These are phyloP conservation scores for Cyaniris semiargus DNA, from an alignment of 2,888 invertebrate genomes.

Conservation along the genomic window DNA sequence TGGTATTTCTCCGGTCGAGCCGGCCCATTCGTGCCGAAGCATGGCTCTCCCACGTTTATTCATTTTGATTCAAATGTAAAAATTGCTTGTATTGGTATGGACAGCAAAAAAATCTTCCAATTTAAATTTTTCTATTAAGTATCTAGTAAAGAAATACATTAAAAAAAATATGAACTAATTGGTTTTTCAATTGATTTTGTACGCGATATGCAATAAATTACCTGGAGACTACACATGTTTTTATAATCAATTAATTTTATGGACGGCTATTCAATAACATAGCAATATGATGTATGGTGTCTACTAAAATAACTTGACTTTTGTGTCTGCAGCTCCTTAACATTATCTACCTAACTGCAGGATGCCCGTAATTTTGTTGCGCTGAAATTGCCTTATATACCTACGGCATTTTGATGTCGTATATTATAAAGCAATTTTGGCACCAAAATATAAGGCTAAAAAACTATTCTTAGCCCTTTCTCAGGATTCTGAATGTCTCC, in stretches of 20 bases:
- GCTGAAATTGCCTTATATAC: background rate
- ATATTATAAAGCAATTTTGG: no score
- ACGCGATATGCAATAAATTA: background rate
- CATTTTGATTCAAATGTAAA: no score
- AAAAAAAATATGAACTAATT: background rate
- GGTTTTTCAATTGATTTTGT: background rate
- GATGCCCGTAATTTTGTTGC: background rate
- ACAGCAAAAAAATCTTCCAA: background rate
- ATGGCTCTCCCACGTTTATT: no score
- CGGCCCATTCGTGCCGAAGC: no score
- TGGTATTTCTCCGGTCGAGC: no score
- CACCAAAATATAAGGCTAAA: no score
- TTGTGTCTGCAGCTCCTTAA: no score
- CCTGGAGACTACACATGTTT: background rate
- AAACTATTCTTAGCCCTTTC: background rate
- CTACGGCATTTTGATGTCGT: background rate
- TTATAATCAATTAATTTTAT: background rate
- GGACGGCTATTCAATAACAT: background rate
- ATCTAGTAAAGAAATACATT: background rate
- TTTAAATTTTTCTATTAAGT: background rate
- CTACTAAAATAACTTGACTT: background rate
- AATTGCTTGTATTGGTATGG: no score
- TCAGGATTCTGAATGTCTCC: background rate
- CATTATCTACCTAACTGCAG: background rate
- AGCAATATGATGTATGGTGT: background rate